Conservation (phyloP, 2,888 invertebrate species). For the Rhagium mordax region DNA sequence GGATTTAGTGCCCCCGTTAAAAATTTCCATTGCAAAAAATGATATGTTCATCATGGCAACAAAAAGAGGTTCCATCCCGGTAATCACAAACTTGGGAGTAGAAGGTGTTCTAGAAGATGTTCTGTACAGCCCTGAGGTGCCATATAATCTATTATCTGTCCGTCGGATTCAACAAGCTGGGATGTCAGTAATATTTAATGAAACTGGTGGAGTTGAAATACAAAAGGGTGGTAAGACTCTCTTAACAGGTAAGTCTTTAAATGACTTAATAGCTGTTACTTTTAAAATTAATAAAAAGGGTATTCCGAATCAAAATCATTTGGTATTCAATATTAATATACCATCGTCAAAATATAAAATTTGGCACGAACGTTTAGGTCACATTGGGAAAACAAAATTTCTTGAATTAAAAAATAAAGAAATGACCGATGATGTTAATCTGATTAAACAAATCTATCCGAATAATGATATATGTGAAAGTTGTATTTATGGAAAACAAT, state of each 20-base stretch:
- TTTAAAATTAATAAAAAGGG: slow-evolving; percentile 1
- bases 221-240: not conserved
- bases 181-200: not conserved
- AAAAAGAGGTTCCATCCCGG: not conserved
- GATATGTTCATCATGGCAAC: not conserved
- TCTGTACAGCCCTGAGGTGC: not conserved
- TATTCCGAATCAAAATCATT: too few species aligned
- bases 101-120: slow-evolving; percentile 2
- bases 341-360: too few species aligned
- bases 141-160: not conserved
- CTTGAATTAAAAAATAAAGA: too few species aligned
- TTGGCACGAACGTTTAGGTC: too few species aligned
- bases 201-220: not conserved
- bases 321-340: too few species aligned
- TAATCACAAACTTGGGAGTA: not conserved
- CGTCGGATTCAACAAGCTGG: not conserved
- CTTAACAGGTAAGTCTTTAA: not conserved
- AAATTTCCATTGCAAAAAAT: not conserved
- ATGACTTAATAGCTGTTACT: not conserved
- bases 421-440: too few species aligned
- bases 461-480: too few species aligned
- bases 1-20: not conserved
- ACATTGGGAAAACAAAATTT: too few species aligned
- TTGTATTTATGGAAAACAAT: too few species aligned
- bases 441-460: too few species aligned